Percentiles rank a stretch among this genome's conserved stretches.
These are phyloP conservation scores for Acrobasis suavella DNA, from an alignment of 2,888 invertebrate genomes.

Conservation along the genomic window DNA sequence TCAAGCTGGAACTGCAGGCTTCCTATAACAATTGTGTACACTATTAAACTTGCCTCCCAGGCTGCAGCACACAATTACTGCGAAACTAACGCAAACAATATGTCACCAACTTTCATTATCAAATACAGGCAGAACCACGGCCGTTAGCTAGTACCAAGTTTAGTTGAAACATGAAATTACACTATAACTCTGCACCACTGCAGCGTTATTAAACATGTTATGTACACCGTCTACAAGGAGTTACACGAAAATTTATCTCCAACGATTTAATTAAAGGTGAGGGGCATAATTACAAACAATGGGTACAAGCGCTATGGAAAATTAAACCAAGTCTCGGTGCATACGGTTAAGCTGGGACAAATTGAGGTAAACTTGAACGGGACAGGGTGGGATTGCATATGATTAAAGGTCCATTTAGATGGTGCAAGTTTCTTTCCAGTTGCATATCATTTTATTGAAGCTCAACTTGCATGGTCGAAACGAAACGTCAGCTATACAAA, in stretches of 20 bases:
- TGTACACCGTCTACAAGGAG: slow-evolving; percentile 23
- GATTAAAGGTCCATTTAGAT: background rate
- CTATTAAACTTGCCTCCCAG: slow-evolving; percentile 9
- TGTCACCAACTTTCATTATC: slow-evolving; percentile 22
- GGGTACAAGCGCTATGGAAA: slow-evolving; percentile 32
- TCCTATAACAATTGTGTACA: slow-evolving; percentile 10
- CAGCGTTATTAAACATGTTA: slow-evolving; percentile 29
- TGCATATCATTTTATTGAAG: too few relatives aligned
- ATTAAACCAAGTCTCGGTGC: slow-evolving; percentile 31
- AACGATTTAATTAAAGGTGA: slow-evolving; percentile 42
- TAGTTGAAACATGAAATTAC: slow-evolving; percentile 48
- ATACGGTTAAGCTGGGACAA: slow-evolving; percentile 10
- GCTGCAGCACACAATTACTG: background rate
- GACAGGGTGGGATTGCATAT: background rate
- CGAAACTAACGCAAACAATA: slow-evolving; percentile 19
- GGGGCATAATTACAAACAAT: slow-evolving; percentile 37
- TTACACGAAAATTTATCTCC: slow-evolving; percentile 36
- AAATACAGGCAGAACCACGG: slow-evolving; percentile 11
- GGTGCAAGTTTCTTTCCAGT: background rate
- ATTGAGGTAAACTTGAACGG: background rate
- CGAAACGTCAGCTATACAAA: too few relatives aligned
- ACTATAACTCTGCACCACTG: slow-evolving; percentile 44
- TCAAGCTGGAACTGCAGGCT: background rate
- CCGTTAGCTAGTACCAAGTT: slow-evolving; percentile 20
- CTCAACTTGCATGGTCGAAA: too few relatives aligned